Base-by-base conservation (phyloP, 2,888 invertebrate species). In the Nymphalis c-album region DNA sequence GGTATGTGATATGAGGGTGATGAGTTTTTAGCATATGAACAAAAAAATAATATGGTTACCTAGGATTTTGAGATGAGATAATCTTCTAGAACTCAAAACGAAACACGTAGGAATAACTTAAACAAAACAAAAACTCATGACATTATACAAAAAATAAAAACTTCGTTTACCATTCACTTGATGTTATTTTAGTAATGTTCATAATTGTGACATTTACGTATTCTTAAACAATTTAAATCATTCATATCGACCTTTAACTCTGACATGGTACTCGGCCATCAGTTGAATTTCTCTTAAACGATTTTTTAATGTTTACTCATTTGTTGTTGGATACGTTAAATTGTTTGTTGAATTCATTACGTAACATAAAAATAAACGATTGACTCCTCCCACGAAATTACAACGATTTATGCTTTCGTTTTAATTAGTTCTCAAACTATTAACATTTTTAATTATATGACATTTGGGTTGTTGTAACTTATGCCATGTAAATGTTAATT, bases 221-320 rank as follows among this genome's bases (percentile, higher is more conserved):
- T 53, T 17, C 60, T 26, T 22, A 65, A 55, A 48, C 64, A 40
- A 58, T 22, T 7, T 40, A 48, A 60, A 67, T 63, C 57, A 60
- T 59, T 63, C 58, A 51, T 65, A 50, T 64, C 67, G 77, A 85
- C 87, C 86, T 88, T 86, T 87, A 85, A 86, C 86, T 86, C 80
- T 58, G 73, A 69, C 72, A 76, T 75, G 76, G 80, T 79, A n/a
- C n/a, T n/a, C n/a, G n/a, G n/a, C n/a, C 77, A 74, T 77, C 75
- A 74, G 80, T 45, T 22, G 40, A 51, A 65, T 69, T 58, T 53
- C 47, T 47, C 51, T 50, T 35, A 59, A 59, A 65, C 80, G 80
- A 80, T 72, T 77, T 75, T 73, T 67, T 81, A 77, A 82, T 83
- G 79, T 76, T 71, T 67, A 57, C 64, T 76, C 79, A 84, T 86